Conservation (phyloP, 1,140 invertebrate genomes). For the Pissodes strobi region DNA sequence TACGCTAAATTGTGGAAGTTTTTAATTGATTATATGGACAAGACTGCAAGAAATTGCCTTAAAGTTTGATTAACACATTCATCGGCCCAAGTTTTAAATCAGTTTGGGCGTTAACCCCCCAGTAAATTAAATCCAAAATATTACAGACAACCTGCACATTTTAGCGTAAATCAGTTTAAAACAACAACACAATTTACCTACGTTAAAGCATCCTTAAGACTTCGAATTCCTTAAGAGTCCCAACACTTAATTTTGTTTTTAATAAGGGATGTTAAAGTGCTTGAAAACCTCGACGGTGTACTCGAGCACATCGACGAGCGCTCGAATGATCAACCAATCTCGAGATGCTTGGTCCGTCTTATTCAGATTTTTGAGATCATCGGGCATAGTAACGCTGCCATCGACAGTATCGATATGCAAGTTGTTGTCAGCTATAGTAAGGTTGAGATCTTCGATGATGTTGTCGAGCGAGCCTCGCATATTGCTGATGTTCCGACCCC, state of each 20-base stretch:
- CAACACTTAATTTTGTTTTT: background rate
- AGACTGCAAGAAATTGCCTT: no score
- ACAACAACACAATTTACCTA: no score
- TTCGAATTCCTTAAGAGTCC: background rate
- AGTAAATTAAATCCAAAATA: no score
- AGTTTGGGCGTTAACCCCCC: no score
- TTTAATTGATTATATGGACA: no score
- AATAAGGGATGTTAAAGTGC: slow-evolving; percentile 20
- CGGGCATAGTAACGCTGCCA: slow-evolving; percentile 62
- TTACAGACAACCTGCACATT: no score
- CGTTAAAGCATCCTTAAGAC: background rate
- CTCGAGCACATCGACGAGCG: slow-evolving; percentile 68
- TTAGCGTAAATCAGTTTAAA: no score
- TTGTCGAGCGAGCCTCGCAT: slow-evolving; percentile 58
- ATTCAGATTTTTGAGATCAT: slow-evolving; percentile 54
- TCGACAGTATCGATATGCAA: slow-evolving; percentile 59
- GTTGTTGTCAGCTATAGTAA: slow-evolving; percentile 62
- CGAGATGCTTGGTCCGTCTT: slow-evolving; percentile 60
- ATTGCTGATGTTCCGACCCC: background rate
- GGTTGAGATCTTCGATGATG: slow-evolving; percentile 63
- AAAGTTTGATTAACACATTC: no score
- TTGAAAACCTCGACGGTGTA: slow-evolving; percentile 63
- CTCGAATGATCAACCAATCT: slow-evolving; percentile 69
- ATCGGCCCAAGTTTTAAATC: no score
- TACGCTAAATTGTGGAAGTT: no score